phyloP scores from a whole-genome alignment of 1,140 invertebrate genomes.

The Neocloeon triangulifer region DNA sequence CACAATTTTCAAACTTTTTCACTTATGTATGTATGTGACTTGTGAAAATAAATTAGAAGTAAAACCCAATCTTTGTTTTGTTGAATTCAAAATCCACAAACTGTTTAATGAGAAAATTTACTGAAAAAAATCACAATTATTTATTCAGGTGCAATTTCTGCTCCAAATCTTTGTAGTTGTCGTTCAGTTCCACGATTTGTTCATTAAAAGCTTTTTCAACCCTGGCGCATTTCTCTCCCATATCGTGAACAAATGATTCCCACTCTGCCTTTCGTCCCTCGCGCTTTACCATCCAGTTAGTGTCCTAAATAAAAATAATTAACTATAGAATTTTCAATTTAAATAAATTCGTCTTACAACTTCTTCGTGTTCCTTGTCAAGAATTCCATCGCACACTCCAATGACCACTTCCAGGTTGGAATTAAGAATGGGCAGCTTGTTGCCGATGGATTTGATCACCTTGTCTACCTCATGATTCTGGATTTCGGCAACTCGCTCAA shows the following conservation, averaged over 20 bases:
- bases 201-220: conserved; percentile 53
- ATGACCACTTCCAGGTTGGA: conserved; percentile 40
- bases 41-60: too few relatives aligned
- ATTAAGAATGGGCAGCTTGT: conserved; percentile 33
- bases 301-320: conserved; percentile 17
- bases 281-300: conserved; percentile 25
- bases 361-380: conserved; percentile 24
- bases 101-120: too few relatives aligned
- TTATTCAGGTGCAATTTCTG: conserved; percentile 36
- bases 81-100: too few relatives aligned
- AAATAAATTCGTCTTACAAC: conserved; percentile 14
- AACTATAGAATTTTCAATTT: not conserved
- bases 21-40: too few relatives aligned
- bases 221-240: conserved; percentile 42
- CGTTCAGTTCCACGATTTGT: conserved; percentile 49
- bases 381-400: conserved; percentile 29
- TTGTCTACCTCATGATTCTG: conserved; percentile 43
- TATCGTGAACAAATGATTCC: conserved; percentile 50
- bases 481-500: conserved; percentile 54
- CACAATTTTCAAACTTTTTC: too few relatives aligned
- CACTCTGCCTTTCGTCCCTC: conserved; percentile 36
- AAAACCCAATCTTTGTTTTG: too few relatives aligned
- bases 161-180: conserved; percentile 49
- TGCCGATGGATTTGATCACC: conserved; percentile 28
- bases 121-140: too few relatives aligned